Conservation (phyloP, 2,888 invertebrate genomes). For the Caenorhabditis sp. region DNA sequence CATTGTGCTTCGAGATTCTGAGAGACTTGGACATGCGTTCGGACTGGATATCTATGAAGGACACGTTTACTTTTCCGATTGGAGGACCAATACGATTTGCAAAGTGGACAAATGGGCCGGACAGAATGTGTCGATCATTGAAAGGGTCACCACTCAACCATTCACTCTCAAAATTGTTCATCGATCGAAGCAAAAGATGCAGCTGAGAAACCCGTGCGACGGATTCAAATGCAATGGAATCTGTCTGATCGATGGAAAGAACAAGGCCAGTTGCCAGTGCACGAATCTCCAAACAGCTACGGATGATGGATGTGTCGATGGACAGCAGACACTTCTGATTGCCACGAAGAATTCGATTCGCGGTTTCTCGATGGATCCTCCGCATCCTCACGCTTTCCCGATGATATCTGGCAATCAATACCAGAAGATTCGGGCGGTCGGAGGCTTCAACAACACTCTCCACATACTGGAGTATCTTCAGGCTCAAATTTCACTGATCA, state of each 20-base stretch:
- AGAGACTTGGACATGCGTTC: constrained; percentile 90
- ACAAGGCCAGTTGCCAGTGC: constrained; percentile 44
- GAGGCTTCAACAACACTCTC: constrained; percentile 25
- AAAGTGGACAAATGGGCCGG: constrained; percentile 91
- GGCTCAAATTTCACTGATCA: constrained; percentile 12
- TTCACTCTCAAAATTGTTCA: constrained; percentile 93
- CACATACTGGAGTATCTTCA: constrained; percentile 24
- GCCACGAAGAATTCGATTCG: constrained; percentile 32
- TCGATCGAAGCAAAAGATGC: constrained; percentile 88
- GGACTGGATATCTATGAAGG: constrained; percentile 92
- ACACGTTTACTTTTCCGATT: constrained; percentile 95
- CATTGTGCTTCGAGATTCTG: constrained; percentile 88
- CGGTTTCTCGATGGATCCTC: constrained; percentile 33
- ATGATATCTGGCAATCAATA: constrained; percentile 42
- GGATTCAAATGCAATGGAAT: constrained; percentile 52
- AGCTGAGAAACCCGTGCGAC: constrained; percentile 79
- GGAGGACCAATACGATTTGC: constrained; percentile 92
- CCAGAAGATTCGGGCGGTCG: constrained; percentile 41
- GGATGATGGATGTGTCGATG: constrained; percentile 38
- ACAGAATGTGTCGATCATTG: constrained; percentile 88
- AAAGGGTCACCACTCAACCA: constrained; percentile 91
- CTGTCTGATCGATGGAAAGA: constrained; percentile 48
- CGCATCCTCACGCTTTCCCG: constrained; percentile 47
- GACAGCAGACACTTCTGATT: constrained; percentile 34
- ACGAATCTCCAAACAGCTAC: constrained; percentile 36